These are phyloP conservation scores for Drosophila leontia DNA, from an alignment of 1,140 invertebrate species.

Conservation along the genomic window DNA sequence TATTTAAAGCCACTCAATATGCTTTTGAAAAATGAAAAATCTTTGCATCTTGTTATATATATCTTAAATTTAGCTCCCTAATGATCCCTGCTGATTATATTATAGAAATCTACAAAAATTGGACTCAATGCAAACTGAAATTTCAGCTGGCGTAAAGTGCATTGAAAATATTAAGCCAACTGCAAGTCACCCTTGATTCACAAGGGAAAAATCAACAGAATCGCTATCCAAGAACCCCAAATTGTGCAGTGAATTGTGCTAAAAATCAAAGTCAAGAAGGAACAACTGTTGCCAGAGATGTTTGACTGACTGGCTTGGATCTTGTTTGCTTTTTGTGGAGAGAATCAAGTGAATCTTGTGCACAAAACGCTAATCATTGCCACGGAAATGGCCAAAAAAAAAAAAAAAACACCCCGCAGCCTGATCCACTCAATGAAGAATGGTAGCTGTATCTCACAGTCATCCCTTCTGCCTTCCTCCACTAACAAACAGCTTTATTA, in stretches of 20 bases:
- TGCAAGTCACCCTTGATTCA: constrained; percentile 32
- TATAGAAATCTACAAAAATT: not conserved
- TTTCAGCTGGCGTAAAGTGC: not conserved
- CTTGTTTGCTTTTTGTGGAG: constrained; percentile 34
- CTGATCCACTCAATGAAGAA: constrained; percentile 39
- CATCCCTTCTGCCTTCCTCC: constrained; percentile 2
- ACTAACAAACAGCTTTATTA: constrained; percentile 66
- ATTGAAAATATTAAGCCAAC: constrained; percentile 12
- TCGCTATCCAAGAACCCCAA: constrained; percentile 12
- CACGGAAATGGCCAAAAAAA: constrained; percentile 24
- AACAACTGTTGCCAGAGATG: constrained; percentile 18
- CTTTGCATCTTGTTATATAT: not conserved
- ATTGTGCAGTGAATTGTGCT: constrained; percentile 55
- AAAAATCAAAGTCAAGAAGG: constrained; percentile 27
- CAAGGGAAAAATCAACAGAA: constrained; percentile 20
- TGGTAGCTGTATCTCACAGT: not conserved
- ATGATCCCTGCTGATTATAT: constrained; percentile 12
- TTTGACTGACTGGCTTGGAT: constrained; percentile 25
- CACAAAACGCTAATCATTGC: constrained; percentile 50
- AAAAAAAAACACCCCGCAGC: constrained; percentile 6
- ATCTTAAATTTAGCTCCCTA: too few relatives aligned
- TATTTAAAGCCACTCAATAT: not conserved
- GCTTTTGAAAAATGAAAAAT: not conserved
- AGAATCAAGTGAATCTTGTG: not conserved
- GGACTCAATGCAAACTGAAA: not conserved